Conservation (phyloP, 2,888 invertebrate species). For the Phasia obesa region DNA sequence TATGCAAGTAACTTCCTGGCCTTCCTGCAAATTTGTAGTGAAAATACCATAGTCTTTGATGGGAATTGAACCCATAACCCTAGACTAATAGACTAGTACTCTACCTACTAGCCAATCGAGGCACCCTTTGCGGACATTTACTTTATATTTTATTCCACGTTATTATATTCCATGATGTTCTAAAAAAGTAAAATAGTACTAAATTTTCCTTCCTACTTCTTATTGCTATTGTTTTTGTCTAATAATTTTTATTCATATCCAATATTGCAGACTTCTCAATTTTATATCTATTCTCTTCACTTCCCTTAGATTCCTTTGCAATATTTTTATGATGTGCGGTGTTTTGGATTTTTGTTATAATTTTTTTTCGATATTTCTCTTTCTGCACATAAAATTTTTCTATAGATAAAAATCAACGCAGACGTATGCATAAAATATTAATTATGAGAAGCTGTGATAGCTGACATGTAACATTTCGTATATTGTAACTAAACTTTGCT, state of each 20-base stretch:
- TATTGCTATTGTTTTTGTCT: conserved; percentile 44
- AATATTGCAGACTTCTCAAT: conserved; percentile 5
- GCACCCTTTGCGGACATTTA: no score
- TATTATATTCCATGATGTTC: no score
- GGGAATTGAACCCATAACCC: no score
- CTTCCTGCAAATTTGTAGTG: no score
- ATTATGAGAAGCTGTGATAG: conserved; percentile 73
- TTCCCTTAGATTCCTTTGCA: conserved; percentile 36
- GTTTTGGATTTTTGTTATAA: conserved; percentile 9
- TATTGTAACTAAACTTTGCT: conserved; percentile 61
- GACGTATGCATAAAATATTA: conserved; percentile 74
- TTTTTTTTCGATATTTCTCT: conserved; percentile 1
- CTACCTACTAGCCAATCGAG: no score
- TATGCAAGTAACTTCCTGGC: no score
- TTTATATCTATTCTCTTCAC: conserved; percentile 2
- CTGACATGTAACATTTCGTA: conserved; percentile 68
- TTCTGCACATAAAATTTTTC: conserved; percentile 56
- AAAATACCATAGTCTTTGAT: no score
- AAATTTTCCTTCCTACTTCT: background rate
- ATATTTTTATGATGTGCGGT: conserved; percentile 37
- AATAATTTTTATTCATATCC: conserved; percentile 47
- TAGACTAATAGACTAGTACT: no score
- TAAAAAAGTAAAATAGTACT: no score
- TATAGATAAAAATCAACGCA: conserved; percentile 73
- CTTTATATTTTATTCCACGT: no score